These are phyloP conservation scores for Itoplectis maculator DNA, from an alignment of 2,888 invertebrate genomes.

Conservation along the genomic window DNA sequence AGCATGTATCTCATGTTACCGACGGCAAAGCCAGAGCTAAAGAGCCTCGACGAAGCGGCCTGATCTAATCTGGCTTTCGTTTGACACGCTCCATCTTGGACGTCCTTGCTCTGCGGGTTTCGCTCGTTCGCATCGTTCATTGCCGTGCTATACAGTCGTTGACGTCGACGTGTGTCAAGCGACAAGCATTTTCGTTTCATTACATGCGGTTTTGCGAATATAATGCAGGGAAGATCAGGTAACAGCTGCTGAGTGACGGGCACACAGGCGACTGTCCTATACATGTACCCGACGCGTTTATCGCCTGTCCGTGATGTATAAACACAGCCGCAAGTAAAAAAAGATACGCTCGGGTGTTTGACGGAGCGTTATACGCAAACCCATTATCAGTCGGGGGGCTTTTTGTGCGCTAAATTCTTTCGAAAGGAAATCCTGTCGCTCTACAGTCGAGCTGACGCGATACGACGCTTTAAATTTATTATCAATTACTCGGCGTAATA, in stretches of 20 bases:
- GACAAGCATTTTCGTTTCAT: constrained; percentile 44
- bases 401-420: constrained; percentile 46
- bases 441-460: constrained; percentile 2
- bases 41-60: background rate
- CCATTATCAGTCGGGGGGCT: constrained; percentile 9
- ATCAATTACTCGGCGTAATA: constrained; percentile 46
- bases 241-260: constrained; percentile 47
- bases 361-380: constrained; percentile 8
- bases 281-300: constrained; percentile 29
- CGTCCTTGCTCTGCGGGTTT: background rate
- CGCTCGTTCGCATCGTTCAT: constrained; percentile 19
- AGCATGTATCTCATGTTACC: background rate
- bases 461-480: constrained; percentile 43
- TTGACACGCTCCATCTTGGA: constrained; percentile 5
- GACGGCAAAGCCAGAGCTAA: background rate
- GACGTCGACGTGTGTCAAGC: constrained; percentile 30
- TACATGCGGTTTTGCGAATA: constrained; percentile 40
- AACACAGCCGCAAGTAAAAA: constrained; percentile 16
- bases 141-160: constrained; percentile 5
- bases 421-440: constrained; percentile 29
- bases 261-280: constrained; percentile 28
- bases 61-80: constrained; percentile 12
- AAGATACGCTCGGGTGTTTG: constrained; percentile 22
- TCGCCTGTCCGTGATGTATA: constrained; percentile 20
- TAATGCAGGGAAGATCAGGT: constrained; percentile 35